A percentile compares a stretch with the other conserved stretches of the same genome.
These are phyloP conservation scores for Neria commutata DNA, from an alignment of 2,888 invertebrate genomes.

Conservation along the genomic window DNA sequence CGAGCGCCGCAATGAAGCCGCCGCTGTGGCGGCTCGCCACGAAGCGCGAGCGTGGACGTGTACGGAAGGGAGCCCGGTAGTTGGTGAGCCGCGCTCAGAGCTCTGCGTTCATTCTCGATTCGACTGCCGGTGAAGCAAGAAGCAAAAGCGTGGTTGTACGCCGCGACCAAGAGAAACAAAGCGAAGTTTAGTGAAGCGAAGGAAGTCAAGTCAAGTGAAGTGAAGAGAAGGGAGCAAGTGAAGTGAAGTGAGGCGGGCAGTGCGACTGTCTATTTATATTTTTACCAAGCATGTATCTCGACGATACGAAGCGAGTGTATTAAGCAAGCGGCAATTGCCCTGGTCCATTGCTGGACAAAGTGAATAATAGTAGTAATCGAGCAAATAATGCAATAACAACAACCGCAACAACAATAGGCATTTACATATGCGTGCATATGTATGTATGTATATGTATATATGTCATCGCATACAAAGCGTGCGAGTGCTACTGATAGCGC, in stretches of 20 bases:
- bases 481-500: slow-evolving; percentile 23
- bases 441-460: slow-evolving; percentile 2
- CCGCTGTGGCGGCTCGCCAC: not conserved
- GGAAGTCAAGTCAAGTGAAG: too few relatives aligned
- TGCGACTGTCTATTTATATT: not conserved
- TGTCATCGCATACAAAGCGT: slow-evolving; percentile 3
- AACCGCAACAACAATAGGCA: not conserved
- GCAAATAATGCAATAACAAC: slow-evolving; percentile 23
- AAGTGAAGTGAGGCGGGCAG: too few relatives aligned
- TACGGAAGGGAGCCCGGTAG: not conserved
- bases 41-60: not conserved
- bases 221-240: too few relatives aligned
- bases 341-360: too few relatives aligned
- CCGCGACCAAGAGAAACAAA: not conserved
- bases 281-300: too few relatives aligned
- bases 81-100: not conserved
- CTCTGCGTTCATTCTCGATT: slow-evolving; percentile 23
- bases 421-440: not conserved
- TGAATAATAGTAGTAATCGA: too few relatives aligned
- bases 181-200: not conserved
- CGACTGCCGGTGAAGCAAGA: slow-evolving; percentile 20
- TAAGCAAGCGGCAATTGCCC: not conserved
- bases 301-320: too few relatives aligned
- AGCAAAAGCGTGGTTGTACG: slow-evolving; percentile 12
- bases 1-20: too few relatives aligned